Evolutionary conservation across 2,888 invertebrate species (phyloP).

Genomic region (Petrolisthes manimaculis): DNA sequence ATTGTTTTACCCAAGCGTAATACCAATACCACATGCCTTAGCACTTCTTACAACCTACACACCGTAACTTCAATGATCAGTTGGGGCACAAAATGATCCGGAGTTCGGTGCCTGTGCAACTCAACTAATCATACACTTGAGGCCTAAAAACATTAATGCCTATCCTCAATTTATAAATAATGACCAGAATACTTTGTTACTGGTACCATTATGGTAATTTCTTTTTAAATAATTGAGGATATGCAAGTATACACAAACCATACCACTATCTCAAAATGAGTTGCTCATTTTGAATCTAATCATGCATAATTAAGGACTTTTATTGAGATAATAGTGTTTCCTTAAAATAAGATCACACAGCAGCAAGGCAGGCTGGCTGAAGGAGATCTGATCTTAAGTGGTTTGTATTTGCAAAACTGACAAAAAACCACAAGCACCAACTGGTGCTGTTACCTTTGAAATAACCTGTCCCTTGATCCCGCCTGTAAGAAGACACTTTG

Average conservation of each 20-base stretch:
- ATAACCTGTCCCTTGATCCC: conserved; percentile 62
- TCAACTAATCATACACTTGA: conserved; percentile 45
- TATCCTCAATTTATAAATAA: conserved; percentile 47
- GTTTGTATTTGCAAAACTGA: conserved; percentile 55
- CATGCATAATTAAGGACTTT: conserved; percentile 3
- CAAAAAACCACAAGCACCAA: conserved; percentile 57
- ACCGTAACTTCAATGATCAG: neutral
- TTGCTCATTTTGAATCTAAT: neutral
- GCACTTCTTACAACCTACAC: conserved; percentile 5
- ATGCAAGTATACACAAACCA: conserved; percentile 46
- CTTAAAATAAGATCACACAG: conserved; percentile 26
- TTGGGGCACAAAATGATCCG: conserved; percentile 5
- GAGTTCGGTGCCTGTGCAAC: conserved; percentile 38
- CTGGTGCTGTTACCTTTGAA: conserved; percentile 59
- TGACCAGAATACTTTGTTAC: neutral
- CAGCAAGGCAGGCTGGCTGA: neutral
- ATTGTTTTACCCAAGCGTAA: neutral
- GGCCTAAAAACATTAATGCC: conserved; percentile 48
- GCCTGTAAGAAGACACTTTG: conserved; percentile 62
- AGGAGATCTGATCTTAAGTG: conserved; percentile 3
- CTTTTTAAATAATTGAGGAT: conserved; percentile 41
- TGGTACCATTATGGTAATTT: neutral
- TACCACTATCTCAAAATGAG: conserved; percentile 40
- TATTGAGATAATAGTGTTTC: conserved; percentile 39
- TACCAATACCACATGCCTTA: neutral